A percentile compares a stretch with the other conserved stretches of the same genome.
Evolutionary conservation across 2,797 vertebrate species (phyloP).

Genomic region (Chloroceryle amazona): DNA sequence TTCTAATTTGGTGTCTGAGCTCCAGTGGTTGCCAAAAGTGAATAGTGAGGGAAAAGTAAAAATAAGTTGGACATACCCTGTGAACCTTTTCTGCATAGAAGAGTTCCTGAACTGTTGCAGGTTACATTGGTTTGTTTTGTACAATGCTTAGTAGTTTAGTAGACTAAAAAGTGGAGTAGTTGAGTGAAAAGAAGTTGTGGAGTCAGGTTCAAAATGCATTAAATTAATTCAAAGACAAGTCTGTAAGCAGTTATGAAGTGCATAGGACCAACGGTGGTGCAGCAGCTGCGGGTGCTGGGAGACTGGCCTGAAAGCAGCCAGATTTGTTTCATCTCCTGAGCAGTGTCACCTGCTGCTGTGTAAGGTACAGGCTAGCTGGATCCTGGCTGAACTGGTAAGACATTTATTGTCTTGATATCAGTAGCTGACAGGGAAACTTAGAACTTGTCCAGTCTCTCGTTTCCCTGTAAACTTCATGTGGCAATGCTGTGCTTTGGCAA

Average conservation of each 20-base stretch:
- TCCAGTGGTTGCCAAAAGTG: neutral
- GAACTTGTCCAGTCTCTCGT: neutral
- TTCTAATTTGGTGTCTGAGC: neutral
- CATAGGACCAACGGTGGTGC: neutral
- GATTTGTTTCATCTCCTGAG: neutral
- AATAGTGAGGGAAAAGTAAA: neutral
- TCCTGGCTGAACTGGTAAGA: neutral
- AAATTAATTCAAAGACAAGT: neutral
- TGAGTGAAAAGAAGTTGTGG: neutral
- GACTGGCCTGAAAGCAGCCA: neutral
- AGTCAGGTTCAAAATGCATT: neutral
- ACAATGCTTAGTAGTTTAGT: neutral
- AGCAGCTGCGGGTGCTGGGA: neutral
- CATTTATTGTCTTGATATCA: neutral
- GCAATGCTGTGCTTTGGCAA: neutral
- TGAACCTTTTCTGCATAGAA: neutral
- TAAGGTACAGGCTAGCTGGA: neutral
- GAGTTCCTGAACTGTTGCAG: neutral
- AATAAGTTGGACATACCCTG: neutral
- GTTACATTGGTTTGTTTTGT: neutral
- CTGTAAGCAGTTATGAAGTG: neutral
- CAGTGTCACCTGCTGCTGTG: neutral
- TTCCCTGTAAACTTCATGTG: neutral
- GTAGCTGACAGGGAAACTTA: neutral
- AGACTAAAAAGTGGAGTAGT: neutral